Conservation (phyloP, 2,113 vertebrate species). For the Phyllostomus hastatus region DNA sequence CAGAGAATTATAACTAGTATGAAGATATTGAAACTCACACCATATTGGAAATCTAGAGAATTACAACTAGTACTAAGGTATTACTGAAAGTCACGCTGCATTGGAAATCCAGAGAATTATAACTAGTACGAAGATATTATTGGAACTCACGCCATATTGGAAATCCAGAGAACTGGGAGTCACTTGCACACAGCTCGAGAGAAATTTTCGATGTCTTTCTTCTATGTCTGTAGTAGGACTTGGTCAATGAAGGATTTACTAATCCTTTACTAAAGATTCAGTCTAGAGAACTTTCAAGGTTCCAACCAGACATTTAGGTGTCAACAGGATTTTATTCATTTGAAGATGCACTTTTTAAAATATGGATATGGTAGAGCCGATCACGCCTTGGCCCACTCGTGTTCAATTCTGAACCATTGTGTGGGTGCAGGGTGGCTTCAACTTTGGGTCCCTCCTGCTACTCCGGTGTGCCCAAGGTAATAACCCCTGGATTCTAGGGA, state of each 20-base stretch:
- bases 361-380: background rate
- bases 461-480: background rate
- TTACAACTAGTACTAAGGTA: background rate
- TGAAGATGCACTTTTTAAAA: background rate
- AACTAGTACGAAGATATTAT: background rate
- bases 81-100: background rate
- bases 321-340: background rate
- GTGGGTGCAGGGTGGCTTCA: background rate
- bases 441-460: background rate
- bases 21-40: too few species aligned
- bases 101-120: background rate
- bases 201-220: background rate
- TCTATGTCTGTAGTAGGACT: background rate
- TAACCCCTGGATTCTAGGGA: background rate
- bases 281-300: background rate
- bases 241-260: background rate
- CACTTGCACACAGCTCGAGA: background rate
- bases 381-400: background rate
- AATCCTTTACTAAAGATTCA: background rate
- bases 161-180: background rate
- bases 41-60: background rate
- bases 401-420: background rate
- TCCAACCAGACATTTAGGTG: background rate
- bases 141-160: background rate
- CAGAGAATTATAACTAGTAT: too few species aligned